phyloP scores from a whole-genome alignment of 1,140 invertebrate species.

The Eupristina koningsbergeri region DNA sequence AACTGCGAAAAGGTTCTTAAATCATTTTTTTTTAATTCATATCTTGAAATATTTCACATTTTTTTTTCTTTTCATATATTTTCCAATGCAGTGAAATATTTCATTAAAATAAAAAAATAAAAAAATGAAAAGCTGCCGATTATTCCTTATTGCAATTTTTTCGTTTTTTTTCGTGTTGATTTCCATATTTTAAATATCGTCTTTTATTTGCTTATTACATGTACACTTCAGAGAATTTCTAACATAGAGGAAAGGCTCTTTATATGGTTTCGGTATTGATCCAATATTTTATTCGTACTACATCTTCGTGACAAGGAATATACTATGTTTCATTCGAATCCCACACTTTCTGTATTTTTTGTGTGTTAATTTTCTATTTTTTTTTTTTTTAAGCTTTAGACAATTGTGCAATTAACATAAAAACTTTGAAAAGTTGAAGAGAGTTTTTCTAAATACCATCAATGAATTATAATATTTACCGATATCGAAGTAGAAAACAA shows the following conservation, averaged over 20 bases:
- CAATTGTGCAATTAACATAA: neutral
- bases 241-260: neutral
- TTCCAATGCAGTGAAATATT: too few species aligned
- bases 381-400: neutral
- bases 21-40: too few species aligned
- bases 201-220: neutral
- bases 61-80: too few species aligned
- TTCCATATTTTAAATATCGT: neutral
- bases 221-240: neutral
- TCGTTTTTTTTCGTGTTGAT: neutral
- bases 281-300: neutral
- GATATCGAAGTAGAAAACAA: neutral
- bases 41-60: too few species aligned
- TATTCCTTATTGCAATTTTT: neutral
- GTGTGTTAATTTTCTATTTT: neutral
- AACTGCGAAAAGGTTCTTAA: too few species aligned
- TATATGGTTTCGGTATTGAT: neutral
- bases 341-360: neutral
- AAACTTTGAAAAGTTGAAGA: neutral
- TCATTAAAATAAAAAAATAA: too few species aligned
- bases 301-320: neutral
- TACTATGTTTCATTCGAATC: neutral
- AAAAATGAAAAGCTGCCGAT: too few species aligned
- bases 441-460: neutral
- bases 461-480: neutral